Conservation (phyloP, 2,888 invertebrate species). For the Drosophila tripunctata region DNA sequence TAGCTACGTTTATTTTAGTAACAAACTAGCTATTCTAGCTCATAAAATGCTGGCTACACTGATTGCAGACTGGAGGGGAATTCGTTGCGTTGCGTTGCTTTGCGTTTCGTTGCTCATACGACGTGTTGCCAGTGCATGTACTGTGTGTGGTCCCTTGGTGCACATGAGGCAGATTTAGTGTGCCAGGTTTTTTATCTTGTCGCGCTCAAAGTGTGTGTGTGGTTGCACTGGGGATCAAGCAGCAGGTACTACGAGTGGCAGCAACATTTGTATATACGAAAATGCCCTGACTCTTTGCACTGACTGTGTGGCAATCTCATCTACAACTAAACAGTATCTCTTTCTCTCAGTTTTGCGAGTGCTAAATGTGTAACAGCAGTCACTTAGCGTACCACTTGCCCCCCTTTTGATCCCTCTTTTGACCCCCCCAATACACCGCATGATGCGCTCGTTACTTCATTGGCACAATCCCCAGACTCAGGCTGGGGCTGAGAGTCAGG, state of each 20-base stretch:
- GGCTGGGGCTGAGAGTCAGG: conserved; percentile 20
- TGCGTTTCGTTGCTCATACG: conserved; percentile 58
- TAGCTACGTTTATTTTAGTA: background rate
- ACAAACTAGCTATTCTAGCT: background rate
- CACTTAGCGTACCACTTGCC: conserved; percentile 58
- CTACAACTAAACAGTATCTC: conserved; percentile 22
- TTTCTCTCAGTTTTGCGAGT: conserved; percentile 17
- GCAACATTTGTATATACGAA: conserved; percentile 68
- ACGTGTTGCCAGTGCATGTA: conserved; percentile 42
- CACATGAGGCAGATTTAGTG: conserved; percentile 75
- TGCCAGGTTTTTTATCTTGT: conserved; percentile 67
- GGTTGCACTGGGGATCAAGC: conserved; percentile 63
- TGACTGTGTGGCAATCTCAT: conserved; percentile 52
- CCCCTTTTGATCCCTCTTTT: background rate
- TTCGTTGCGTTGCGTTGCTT: no score
- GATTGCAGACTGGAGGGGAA: background rate
- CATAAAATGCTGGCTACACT: no score
- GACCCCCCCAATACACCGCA: conserved; percentile 12
- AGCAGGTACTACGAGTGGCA: conserved; percentile 52
- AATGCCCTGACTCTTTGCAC: conserved; percentile 37
- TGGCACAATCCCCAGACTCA: conserved; percentile 67
- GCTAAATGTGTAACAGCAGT: conserved; percentile 67
- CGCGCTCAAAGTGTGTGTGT: conserved; percentile 27
- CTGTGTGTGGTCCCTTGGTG: conserved; percentile 50
- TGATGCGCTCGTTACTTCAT: conserved; percentile 72